Evolutionary conservation across 1,140 invertebrate genomes (phyloP), one percentile per base, ranked within the genome.

Genomic region (Psilanteris sp.): DNA sequence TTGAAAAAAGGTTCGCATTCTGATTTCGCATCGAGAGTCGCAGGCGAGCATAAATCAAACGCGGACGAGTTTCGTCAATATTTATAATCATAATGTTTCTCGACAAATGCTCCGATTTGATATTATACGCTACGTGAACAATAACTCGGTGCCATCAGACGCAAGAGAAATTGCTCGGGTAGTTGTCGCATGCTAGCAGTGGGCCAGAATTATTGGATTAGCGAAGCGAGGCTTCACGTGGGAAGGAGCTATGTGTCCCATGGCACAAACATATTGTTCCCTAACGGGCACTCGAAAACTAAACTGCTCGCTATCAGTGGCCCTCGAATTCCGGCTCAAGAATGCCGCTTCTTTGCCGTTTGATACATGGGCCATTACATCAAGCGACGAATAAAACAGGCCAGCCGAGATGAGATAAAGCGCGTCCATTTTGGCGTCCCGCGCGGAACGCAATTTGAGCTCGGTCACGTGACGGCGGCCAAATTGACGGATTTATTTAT

Each of bases 191-290:
- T 36, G 59, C 50, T 48, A 66, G 68, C 67, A 22, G 36, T 54
- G 43, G 48, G 44, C 43, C 52, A 83, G 77, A 88, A 84, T 87
- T 86, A 87, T 85, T 80, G 83, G 81, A 81, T 79, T 80, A 83
- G 66, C 80, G 81, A 81, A 81, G 71, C 79, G 78, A 83, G 81
- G 78, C 81, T 80, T 80, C 83, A 86, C 83, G 82, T 85, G 81
- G 82, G 81, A 83, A 84, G 82, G 80, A 85, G 82, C 84, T 86
- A 88, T 87, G 83, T 79, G 80, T 87, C 86, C 87, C 86, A 71
- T 81, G 87, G 79, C 79, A 82, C 79, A 79, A 37, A 80, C 70
- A 79, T 80, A 88, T 87, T 81, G 85, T 82, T 87, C 87, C 87
- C 87, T 75, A 86, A 87, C 75, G 87, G 68, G 81, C 81, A 86